Conservation (phyloP, 2,888 invertebrate species). For the Ormia ochracea region DNA sequence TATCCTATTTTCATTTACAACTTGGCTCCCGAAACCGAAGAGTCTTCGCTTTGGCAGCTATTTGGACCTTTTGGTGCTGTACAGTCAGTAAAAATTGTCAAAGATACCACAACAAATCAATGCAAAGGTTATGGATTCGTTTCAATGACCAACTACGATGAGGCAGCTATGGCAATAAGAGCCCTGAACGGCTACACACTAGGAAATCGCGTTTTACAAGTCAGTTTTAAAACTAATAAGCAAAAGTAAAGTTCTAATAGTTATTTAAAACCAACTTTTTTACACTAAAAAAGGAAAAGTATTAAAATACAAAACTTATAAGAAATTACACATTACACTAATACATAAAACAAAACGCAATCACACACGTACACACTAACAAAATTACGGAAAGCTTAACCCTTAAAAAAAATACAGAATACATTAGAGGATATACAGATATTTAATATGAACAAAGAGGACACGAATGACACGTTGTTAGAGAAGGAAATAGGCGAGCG, state of each 20-base stretch:
- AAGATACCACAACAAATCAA: slow-evolving; percentile 96
- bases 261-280: slow-evolving; percentile 26
- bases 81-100: slow-evolving; percentile 97
- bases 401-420: slow-evolving; percentile 9
- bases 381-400: neutral
- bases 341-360: slow-evolving; percentile 16
- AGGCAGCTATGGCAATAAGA: slow-evolving; percentile 96
- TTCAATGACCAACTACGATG: slow-evolving; percentile 98
- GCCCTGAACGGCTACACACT: slow-evolving; percentile 96
- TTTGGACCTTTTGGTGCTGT: slow-evolving; percentile 83
- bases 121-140: slow-evolving; percentile 99
- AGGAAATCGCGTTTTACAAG: slow-evolving; percentile 96
- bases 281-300: slow-evolving; percentile 20
- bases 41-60: slow-evolving; percentile 95
- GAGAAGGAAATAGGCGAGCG: slow-evolving; percentile 52
- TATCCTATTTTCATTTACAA: slow-evolving; percentile 96
- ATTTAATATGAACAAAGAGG: slow-evolving; percentile 7
- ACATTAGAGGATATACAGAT: slow-evolving; percentile 17
- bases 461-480: slow-evolving; percentile 19
- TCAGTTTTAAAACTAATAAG: slow-evolving; percentile 97
- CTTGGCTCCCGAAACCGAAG: slow-evolving; percentile 96
- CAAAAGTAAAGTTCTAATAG: slow-evolving; percentile 77
- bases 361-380: slow-evolving; percentile 13
- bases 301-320: slow-evolving; percentile 29
- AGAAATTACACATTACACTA: neutral